These are phyloP conservation scores for Scaptomyza cyrtandrae DNA, from an alignment of 2,888 invertebrate species.

Conservation along the genomic window DNA sequence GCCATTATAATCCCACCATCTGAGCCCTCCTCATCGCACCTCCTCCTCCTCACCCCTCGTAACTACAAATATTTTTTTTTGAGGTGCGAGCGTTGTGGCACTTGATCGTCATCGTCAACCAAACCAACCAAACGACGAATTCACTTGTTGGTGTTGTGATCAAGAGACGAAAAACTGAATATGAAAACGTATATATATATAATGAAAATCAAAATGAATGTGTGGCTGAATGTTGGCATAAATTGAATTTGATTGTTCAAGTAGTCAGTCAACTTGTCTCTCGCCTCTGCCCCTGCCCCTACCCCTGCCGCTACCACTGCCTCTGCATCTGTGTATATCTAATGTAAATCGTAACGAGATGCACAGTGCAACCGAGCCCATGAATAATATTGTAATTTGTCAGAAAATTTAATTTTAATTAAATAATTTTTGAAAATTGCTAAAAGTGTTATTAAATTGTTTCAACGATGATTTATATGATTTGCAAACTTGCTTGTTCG, in stretches of 20 bases:
- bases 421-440: neutral
- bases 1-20: constrained; percentile 42
- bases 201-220: constrained; percentile 67
- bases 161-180: constrained; percentile 57
- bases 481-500: neutral
- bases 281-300: constrained; percentile 18
- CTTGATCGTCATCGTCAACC: constrained; percentile 46
- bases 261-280: constrained; percentile 64
- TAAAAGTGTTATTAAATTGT: neutral
- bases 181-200: constrained; percentile 34
- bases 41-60: neutral
- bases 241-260: constrained; percentile 81
- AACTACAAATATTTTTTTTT: constrained; percentile 33
- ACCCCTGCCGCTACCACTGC: constrained; percentile 1
- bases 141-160: constrained; percentile 34
- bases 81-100: constrained; percentile 52
- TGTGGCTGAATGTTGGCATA: constrained; percentile 65
- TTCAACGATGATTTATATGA: neutral
- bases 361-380: constrained; percentile 34
- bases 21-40: no score
- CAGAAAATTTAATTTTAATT: neutral
- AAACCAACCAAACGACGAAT: neutral
- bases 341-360: constrained; percentile 56
- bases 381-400: neutral
- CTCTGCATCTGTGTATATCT: constrained; percentile 31